Conservation (phyloP, 2,113 vertebrate species). For the Brachyhypopomus gauderio region DNA sequence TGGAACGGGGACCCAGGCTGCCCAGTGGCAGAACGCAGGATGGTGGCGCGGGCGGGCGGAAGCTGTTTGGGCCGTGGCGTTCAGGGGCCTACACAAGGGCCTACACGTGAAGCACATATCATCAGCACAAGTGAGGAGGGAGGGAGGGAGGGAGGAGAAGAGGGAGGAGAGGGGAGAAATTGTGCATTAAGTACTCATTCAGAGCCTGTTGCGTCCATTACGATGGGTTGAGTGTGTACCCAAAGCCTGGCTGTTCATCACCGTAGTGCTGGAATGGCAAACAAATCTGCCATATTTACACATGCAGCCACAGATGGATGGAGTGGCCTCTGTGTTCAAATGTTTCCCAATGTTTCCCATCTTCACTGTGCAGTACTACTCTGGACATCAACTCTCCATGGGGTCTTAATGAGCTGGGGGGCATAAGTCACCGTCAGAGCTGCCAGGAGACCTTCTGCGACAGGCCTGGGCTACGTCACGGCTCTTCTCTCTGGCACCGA, state of each 20-base stretch:
- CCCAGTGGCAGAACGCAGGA: conserved; percentile 53
- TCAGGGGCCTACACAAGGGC: conserved; percentile 67
- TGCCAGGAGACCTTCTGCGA: conserved; percentile 13
- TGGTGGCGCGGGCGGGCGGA: conserved; percentile 58
- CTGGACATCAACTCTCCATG: conserved; percentile 16
- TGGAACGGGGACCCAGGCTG: conserved; percentile 55
- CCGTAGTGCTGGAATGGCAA: not conserved
- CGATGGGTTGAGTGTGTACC: conserved; percentile 7
- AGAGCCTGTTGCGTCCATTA: conserved; percentile 42
- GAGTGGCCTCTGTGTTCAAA: not conserved
- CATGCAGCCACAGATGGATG: not conserved
- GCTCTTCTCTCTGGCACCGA: conserved; percentile 8
- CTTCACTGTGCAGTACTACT: conserved; percentile 16
- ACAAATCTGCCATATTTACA: not conserved
- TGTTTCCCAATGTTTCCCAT: not conserved
- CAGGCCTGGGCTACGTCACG: conserved; percentile 5
- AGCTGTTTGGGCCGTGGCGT: conserved; percentile 56
- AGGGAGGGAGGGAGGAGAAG: not conserved
- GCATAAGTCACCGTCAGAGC: conserved; percentile 20
- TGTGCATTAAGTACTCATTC: conserved; percentile 54
- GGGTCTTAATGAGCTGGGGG: not conserved
- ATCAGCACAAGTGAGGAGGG: conserved; percentile 40
- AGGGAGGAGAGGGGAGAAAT: conserved; percentile 34
- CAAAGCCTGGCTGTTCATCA: conserved; percentile 22
- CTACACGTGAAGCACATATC: conserved; percentile 71